phyloP scores from a whole-genome alignment of 2,888 invertebrate genomes.

The Cremastobaeus sp. region DNA sequence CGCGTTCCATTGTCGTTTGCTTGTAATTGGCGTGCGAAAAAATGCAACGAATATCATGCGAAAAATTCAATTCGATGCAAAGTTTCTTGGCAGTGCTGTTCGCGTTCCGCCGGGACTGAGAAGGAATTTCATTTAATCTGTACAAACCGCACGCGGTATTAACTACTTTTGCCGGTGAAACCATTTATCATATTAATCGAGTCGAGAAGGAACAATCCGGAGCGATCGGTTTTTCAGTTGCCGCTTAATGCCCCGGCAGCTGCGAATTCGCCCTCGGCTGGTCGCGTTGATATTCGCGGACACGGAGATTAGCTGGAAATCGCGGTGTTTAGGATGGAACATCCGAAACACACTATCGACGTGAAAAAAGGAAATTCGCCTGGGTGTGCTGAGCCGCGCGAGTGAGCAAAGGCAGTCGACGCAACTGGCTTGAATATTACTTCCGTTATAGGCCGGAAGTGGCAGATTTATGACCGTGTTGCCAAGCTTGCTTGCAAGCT shows the following conservation, averaged over 20 bases:
- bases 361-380: constrained; percentile 43
- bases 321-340: too few relatives aligned
- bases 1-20: neutral
- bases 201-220: constrained; percentile 7
- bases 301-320: too few relatives aligned
- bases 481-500: constrained; percentile 59
- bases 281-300: constrained; percentile 1
- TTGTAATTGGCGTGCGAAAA: neutral
- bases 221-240: constrained; percentile 48
- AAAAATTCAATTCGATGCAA: too few relatives aligned
- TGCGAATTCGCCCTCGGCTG: constrained; percentile 12
- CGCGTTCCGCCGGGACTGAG: neutral
- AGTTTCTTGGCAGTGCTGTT: too few relatives aligned
- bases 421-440: constrained; percentile 69
- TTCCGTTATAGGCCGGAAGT: constrained; percentile 70
- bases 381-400: constrained; percentile 19
- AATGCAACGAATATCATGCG: too few relatives aligned
- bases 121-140: neutral
- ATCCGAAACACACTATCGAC: too few relatives aligned
- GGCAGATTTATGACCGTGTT: constrained; percentile 69
- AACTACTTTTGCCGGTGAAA: too few relatives aligned
- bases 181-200: constrained; percentile 49
- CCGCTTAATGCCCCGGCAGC: constrained; percentile 24
- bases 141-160: neutral
- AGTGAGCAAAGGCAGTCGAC: constrained; percentile 40